A percentile compares a stretch with the other conserved stretches of the same genome.
Conservation (phyloP, 2,113 vertebrate genomes). For the Dromiciops gliroides region DNA sequence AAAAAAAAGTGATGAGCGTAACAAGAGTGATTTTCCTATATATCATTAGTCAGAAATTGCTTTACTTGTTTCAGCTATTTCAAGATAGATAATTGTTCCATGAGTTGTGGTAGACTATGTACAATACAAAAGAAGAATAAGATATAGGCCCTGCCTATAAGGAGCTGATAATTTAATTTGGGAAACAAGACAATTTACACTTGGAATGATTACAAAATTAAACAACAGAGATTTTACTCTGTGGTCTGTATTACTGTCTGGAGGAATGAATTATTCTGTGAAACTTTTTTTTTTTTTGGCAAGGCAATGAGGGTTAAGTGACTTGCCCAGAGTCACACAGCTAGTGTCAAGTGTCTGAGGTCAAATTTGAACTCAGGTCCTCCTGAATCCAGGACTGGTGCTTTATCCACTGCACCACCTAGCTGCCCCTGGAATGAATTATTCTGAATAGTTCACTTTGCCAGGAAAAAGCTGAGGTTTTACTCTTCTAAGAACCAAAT, state of each 20-base stretch:
- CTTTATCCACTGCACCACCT: too few relatives aligned
- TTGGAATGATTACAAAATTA: background rate
- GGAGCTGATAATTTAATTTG: slow-evolving; percentile 4
- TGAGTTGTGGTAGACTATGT: background rate
- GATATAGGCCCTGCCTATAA: background rate
- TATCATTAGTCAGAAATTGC: background rate
- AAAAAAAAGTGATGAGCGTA: background rate
- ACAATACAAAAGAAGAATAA: background rate
- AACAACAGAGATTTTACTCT: too few relatives aligned
- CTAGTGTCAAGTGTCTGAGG: too few relatives aligned
- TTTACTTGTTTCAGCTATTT: background rate
- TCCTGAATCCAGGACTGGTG: too few relatives aligned
- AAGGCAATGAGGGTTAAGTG: too few relatives aligned
- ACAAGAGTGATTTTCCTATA: background rate
- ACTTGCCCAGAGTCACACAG: too few relatives aligned
- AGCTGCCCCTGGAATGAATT: too few relatives aligned
- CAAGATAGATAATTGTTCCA: background rate
- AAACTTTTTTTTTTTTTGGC: too few relatives aligned
- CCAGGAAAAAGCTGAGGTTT: too few relatives aligned
- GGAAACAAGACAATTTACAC: background rate
- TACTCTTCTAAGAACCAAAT: background rate
- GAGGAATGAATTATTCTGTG: too few relatives aligned
- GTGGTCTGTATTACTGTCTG: background rate
- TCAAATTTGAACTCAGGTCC: too few relatives aligned
- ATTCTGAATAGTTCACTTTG: background rate